Percentiles rank a stretch among this genome's conserved stretches.
phyloP scores from a whole-genome alignment of 2,888 invertebrate species.

The Ochropleura plecta region DNA sequence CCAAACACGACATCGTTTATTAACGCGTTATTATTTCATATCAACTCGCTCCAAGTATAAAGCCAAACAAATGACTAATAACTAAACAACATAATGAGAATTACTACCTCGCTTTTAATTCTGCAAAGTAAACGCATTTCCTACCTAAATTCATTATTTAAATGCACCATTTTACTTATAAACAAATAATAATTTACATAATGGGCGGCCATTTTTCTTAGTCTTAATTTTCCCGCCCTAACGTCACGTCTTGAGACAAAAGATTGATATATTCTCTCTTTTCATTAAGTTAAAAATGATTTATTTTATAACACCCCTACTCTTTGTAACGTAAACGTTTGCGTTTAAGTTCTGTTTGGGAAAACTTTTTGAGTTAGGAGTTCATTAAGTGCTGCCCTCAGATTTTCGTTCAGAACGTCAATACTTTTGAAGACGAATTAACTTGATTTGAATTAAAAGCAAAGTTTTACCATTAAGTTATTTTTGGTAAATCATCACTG shows the following conservation, averaged over 20 bases:
- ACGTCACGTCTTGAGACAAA: slow-evolving; percentile 81
- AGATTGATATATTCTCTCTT: slow-evolving; percentile 87
- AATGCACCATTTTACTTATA: slow-evolving; percentile 78
- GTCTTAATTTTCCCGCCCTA: slow-evolving; percentile 82
- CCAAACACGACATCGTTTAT: not conserved
- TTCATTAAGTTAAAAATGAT: slow-evolving; percentile 86
- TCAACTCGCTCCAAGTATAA: slow-evolving; percentile 37
- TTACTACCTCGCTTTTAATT: slow-evolving; percentile 62
- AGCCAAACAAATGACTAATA: slow-evolving; percentile 58
- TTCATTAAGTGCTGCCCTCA: slow-evolving; percentile 60
- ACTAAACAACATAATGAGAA: slow-evolving; percentile 48
- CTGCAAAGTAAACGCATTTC: slow-evolving; percentile 68
- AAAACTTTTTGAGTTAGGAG: slow-evolving; percentile 57
- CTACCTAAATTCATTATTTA: slow-evolving; percentile 70
- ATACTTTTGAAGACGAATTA: slow-evolving; percentile 48
- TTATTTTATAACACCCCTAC: slow-evolving; percentile 78
- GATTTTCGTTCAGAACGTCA: slow-evolving; percentile 38
- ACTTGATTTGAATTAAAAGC: slow-evolving; percentile 43
- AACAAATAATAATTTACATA: slow-evolving; percentile 87
- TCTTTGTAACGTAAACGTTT: slow-evolving; percentile 55
- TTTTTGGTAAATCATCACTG: slow-evolving; percentile 10
- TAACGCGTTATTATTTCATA: not conserved
- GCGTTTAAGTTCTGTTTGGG: slow-evolving; percentile 55
- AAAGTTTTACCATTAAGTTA: slow-evolving; percentile 42
- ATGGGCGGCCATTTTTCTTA: slow-evolving; percentile 84